These are phyloP conservation scores for Nyctibius grandis DNA, from an alignment of 2,797 vertebrate species.

Conservation along the genomic window DNA sequence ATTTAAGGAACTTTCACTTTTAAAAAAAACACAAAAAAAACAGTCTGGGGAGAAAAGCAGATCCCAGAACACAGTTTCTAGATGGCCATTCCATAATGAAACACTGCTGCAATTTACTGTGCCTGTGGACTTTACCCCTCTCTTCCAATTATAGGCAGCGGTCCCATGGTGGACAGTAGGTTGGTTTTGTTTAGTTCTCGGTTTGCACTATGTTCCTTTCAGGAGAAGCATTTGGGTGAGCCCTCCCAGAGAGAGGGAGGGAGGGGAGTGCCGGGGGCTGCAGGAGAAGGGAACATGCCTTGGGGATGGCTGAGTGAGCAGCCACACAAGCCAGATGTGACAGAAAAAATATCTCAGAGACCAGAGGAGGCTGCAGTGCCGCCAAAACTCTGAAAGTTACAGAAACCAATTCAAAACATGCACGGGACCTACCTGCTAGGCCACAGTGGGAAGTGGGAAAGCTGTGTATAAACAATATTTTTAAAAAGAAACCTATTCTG, in stretches of 20 bases:
- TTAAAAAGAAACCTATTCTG: not conserved
- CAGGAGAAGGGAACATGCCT: not conserved
- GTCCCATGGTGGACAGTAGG: not conserved
- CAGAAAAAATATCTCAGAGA: not conserved
- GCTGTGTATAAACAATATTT: not conserved
- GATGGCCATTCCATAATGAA: not conserved
- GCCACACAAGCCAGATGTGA: not conserved
- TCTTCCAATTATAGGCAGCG: not conserved
- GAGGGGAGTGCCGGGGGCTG: rapidly evolving
- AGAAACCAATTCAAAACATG: not conserved
- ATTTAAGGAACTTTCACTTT: not conserved
- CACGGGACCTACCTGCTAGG: not conserved
- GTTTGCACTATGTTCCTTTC: not conserved
- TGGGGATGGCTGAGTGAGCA: not conserved
- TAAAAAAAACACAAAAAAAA: not conserved
- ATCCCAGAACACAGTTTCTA: not conserved
- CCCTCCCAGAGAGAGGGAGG: not conserved
- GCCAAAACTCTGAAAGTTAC: not conserved
- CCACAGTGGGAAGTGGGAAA: not conserved
- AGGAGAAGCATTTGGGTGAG: not conserved
- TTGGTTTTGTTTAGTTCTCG: not conserved
- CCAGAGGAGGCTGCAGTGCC: not conserved
- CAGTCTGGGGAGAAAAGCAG: not conserved
- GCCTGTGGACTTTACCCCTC: not conserved
- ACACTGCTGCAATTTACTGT: not conserved